Evolutionary conservation across 2,797 vertebrate genomes (phyloP), one percentile per base, ranked within the genome.

Genomic region (Pteronotus mesoamericanus): DNA sequence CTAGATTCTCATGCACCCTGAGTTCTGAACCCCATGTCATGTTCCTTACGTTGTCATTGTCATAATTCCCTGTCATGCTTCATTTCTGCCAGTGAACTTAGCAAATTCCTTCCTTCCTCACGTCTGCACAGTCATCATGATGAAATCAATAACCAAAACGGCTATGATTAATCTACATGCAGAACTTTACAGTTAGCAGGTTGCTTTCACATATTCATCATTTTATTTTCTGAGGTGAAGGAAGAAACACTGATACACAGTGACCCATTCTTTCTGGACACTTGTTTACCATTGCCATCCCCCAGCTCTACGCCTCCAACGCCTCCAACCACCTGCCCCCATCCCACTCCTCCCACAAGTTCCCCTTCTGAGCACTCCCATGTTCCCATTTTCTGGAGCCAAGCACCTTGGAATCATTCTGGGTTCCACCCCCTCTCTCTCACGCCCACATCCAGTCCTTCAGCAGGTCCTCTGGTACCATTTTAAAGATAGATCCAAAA

Each of bases 281-380:
- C 8, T 48, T 0, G 0, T 32, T 32, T 24, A 4, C 12, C 37
- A 3, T 24, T 1, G 0, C 26, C 26, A 11, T 1, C 46, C n/a
- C 37, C 39, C 14, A 2, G 10, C 24, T 18, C 69, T 0, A 1
- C 0, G 6, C 48, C 26, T 1, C 34, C 3, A 15, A 1, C 0
- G 6, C 48, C 26, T 1, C 34, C 3, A 15, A 4, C 2, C 15
- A 10, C 34, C 69, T 12, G 0, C 24, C n/a, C 44, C 7, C 1
- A 0, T 5, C 46, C 72, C 0, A 3, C 61, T 46, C 72, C n/a
- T 53, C 59, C 59, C 32, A 5, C 4, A 7, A 37, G 9, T 22
- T 9, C 61, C 11, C 72, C 18, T 12, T 61, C 18, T 0, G 22
- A 68, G 24, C 39, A 9, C 6, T 22, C 9, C 85, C 26, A 6